phyloP scores from a whole-genome alignment of 2,113 vertebrate genomes.

The Xenus cinereus region DNA sequence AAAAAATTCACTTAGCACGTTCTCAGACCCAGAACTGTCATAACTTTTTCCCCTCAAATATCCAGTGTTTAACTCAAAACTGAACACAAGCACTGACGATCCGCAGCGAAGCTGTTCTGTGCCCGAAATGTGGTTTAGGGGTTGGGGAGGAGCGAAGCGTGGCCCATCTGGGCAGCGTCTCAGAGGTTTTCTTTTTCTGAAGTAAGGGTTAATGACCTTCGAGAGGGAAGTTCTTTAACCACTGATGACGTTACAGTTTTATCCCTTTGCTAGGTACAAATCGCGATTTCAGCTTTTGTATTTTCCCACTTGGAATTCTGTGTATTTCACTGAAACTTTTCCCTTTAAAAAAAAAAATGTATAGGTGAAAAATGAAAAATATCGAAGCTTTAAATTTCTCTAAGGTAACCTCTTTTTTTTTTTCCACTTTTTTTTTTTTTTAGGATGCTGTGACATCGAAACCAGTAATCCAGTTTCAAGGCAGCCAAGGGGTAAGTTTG shows the following conservation, averaged over 20 bases:
- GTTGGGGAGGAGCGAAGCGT: rapidly evolving
- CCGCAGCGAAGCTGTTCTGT: neutral
- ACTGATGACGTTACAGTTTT: neutral
- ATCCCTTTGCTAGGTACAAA: neutral
- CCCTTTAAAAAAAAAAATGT: neutral
- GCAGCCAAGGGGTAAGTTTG: constrained; percentile 94
- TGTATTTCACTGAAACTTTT: neutral
- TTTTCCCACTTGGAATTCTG: neutral
- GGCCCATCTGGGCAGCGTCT: rapidly evolving
- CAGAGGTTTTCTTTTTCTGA: neutral
- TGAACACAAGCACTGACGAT: neutral
- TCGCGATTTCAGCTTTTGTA: rapidly evolving
- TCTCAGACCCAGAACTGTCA: neutral
- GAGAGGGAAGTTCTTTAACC: too few species aligned
- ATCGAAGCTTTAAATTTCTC: neutral
- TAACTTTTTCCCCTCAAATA: constrained; percentile 1
- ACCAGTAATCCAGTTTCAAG: constrained; percentile 92
- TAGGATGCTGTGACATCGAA: constrained; percentile 83
- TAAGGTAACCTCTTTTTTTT: neutral
- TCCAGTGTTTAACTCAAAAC: neutral
- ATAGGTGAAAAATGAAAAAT: neutral
- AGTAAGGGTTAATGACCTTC: neutral
- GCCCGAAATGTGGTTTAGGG: neutral
- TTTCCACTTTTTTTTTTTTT: neutral
- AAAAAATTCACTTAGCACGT: neutral